Conservation (phyloP, 2,888 invertebrate genomes). For the Desoria tigrina region DNA sequence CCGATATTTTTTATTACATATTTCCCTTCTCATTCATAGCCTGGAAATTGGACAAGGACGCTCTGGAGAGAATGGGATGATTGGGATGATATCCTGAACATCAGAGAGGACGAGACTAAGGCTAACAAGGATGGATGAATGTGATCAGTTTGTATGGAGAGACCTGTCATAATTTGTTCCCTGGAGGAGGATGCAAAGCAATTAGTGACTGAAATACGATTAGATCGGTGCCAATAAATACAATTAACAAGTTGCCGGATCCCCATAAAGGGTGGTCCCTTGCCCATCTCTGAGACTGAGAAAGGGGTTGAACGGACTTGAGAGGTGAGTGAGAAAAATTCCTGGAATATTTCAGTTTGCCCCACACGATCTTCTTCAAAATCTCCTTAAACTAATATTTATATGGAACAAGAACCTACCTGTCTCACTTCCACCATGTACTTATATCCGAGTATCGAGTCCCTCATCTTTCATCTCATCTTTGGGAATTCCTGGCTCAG, state of each 20-base stretch:
- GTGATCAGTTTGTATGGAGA: background rate
- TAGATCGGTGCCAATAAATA: constrained; percentile 52
- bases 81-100: too few species aligned
- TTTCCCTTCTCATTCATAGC: too few species aligned
- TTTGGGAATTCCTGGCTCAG: constrained; percentile 2
- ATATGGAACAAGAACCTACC: constrained; percentile 9
- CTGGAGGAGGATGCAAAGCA: constrained; percentile 19
- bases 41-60: too few species aligned
- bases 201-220: constrained; percentile 52
- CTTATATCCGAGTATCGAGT: background rate
- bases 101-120: too few species aligned
- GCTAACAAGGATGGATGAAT: background rate
- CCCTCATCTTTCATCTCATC: too few species aligned
- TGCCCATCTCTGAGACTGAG: constrained; percentile 26
- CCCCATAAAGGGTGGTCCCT: constrained; percentile 49
- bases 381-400: too few species aligned
- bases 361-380: constrained; percentile 19
- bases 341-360: constrained; percentile 36
- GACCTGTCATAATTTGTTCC: background rate
- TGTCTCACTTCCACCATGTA: background rate
- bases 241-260: constrained; percentile 41
- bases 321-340: constrained; percentile 24
- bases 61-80: too few species aligned
- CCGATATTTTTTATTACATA: background rate
- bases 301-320: constrained; percentile 34